A percentile compares a stretch with the other conserved stretches of the same genome.
phyloP scores from a whole-genome alignment of 2,113 vertebrate species.

The Phylloscopus trochilus region DNA sequence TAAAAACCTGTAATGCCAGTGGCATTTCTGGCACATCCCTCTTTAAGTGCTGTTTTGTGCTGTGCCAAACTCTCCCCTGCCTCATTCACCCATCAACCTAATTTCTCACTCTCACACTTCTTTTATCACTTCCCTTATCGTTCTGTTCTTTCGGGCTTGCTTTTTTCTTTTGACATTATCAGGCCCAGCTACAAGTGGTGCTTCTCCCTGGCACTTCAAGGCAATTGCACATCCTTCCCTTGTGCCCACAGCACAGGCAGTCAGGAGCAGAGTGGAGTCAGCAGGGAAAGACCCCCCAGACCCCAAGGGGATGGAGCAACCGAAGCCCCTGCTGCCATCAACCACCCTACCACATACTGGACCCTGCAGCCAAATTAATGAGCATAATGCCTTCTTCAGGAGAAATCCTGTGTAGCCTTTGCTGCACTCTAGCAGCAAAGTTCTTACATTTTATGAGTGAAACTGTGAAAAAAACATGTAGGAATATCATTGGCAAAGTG shows the following conservation, averaged over 20 bases:
- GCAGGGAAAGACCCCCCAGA: neutral
- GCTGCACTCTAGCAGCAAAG: neutral
- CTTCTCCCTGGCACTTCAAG: neutral
- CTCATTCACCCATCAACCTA: neutral
- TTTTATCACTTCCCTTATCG: neutral
- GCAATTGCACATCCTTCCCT: neutral
- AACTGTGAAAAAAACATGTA: neutral
- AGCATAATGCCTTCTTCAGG: neutral
- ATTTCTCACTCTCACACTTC: neutral
- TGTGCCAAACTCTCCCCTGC: neutral
- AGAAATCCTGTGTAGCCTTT: neutral
- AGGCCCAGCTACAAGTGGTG: neutral
- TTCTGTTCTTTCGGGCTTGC: neutral
- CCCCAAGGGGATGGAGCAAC: rapidly evolving
- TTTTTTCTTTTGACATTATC: neutral
- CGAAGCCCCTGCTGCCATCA: neutral
- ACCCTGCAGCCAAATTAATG: neutral
- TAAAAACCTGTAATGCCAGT: neutral
- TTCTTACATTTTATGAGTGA: neutral
- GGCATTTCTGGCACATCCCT: neutral
- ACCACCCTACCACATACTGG: neutral
- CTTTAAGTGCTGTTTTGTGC: neutral
- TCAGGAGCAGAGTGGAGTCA: neutral
- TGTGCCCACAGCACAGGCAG: rapidly evolving
- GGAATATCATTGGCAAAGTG: neutral